Conservation (phyloP, 2,888 invertebrate species). For the Drosophila peninsularis region DNA sequence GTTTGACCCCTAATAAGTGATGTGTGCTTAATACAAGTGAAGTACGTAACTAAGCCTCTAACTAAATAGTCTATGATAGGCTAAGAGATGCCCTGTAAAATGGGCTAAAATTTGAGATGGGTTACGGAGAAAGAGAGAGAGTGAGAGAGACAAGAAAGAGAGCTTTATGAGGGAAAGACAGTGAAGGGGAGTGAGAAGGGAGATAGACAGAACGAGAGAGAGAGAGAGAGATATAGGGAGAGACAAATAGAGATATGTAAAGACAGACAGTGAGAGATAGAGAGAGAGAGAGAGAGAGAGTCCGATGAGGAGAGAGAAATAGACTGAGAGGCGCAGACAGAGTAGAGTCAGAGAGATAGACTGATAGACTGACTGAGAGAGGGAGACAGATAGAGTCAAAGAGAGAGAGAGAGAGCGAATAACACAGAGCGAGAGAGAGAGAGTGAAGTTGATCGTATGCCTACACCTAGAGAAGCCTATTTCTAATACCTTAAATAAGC, state of each 20-base stretch:
- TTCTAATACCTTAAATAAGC: not conserved
- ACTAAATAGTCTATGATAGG: not conserved
- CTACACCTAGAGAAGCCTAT: not conserved
- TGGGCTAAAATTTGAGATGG: not conserved
- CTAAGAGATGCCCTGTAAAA: constrained; percentile 12
- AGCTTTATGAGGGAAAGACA: not conserved
- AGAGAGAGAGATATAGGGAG: not conserved
- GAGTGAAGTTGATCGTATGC: not conserved
- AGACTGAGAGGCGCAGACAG: not conserved
- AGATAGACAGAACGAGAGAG: not conserved
- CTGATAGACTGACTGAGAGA: too few species aligned
- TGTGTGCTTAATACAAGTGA: not conserved
- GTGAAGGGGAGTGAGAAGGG: not conserved
- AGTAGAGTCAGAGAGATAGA: not conserved
- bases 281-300: not conserved
- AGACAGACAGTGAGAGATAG: not conserved
- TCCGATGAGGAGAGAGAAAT: too few species aligned
- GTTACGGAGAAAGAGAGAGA: not conserved
- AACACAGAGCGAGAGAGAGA: not conserved
- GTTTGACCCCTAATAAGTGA: constrained; percentile 11
- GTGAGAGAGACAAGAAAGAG: too few species aligned
- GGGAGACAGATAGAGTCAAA: not conserved
- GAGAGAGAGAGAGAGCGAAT: not conserved
- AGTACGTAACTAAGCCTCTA: too few species aligned
- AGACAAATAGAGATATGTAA: not conserved